phyloP scores from a whole-genome alignment of 35 echinoderm and acorn worm species.

The Heliocidaris tuberculata region DNA sequence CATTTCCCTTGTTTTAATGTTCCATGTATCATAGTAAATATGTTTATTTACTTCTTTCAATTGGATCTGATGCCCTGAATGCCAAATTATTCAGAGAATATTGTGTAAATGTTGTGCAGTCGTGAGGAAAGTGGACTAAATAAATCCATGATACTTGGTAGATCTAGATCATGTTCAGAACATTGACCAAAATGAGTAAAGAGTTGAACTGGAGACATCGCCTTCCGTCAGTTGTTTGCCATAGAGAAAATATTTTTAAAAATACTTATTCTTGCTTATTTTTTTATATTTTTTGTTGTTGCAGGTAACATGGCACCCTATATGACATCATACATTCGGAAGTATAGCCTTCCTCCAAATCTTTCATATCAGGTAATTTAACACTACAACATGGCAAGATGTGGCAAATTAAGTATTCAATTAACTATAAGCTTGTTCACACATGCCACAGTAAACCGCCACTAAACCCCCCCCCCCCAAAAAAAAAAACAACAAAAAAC shows the following conservation, averaged over 20 bases:
- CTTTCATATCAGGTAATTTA: slow-evolving; percentile 54
- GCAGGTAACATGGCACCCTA: slow-evolving; percentile 56
- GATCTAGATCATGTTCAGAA: not conserved
- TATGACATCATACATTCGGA: slow-evolving; percentile 67
- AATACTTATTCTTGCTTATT: no score
- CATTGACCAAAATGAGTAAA: no score
- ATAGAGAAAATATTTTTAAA: no score
- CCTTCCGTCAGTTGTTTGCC: no score
- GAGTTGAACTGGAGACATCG: no score
- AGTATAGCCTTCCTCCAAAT: slow-evolving; percentile 44
- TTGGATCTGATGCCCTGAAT: not conserved
- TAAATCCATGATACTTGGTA: no score
- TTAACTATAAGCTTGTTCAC: no score
- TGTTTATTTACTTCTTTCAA: not conserved
- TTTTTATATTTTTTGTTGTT: not conserved
- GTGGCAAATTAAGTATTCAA: no score
- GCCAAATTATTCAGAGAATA: not conserved
- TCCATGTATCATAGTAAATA: not conserved
- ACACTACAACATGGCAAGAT: not conserved
- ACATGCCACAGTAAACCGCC: no score
- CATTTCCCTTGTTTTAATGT: no score
- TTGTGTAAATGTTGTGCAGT: not conserved
- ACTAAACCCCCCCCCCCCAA: no score
- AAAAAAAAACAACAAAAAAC: no score
- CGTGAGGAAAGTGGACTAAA: not conserved